Conservation (phyloP, 2,888 invertebrate species). For the Muscina levida region DNA sequence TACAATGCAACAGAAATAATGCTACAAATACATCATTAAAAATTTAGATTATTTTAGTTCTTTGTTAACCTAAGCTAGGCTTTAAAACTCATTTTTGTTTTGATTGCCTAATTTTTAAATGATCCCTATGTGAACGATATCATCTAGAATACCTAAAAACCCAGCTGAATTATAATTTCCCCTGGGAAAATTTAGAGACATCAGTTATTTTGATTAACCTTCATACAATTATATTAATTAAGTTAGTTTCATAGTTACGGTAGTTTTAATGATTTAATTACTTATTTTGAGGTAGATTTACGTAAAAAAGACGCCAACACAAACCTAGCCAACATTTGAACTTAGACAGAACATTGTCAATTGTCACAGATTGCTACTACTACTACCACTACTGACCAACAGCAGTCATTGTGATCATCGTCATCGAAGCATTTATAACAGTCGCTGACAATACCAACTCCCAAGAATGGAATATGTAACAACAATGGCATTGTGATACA, state of each 20-base stretch:
- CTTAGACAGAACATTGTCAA: background rate
- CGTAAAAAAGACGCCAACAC: background rate
- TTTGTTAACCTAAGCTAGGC: no score
- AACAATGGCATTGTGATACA: no score
- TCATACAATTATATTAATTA: conserved; percentile 26
- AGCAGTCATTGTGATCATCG: background rate
- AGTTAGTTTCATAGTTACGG: conserved; percentile 36
- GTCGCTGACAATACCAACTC: background rate
- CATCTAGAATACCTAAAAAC: background rate
- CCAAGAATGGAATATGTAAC: background rate
- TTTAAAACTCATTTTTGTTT: no score
- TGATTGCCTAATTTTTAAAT: no score
- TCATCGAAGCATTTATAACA: background rate
- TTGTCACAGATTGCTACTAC: no score
- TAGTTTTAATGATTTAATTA: conserved; percentile 51
- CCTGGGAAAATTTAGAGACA: background rate
- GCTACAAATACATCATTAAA: no score
- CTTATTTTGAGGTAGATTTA: conserved; percentile 1
- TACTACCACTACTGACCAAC: no score
- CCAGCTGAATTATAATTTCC: no score
- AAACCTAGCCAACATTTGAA: background rate
- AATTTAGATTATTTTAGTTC: no score
- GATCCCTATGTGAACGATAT: no score
- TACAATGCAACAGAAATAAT: no score
- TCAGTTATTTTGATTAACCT: background rate